These are phyloP conservation scores for Philaethria dido DNA, from an alignment of 2,888 invertebrate species.

Conservation along the genomic window DNA sequence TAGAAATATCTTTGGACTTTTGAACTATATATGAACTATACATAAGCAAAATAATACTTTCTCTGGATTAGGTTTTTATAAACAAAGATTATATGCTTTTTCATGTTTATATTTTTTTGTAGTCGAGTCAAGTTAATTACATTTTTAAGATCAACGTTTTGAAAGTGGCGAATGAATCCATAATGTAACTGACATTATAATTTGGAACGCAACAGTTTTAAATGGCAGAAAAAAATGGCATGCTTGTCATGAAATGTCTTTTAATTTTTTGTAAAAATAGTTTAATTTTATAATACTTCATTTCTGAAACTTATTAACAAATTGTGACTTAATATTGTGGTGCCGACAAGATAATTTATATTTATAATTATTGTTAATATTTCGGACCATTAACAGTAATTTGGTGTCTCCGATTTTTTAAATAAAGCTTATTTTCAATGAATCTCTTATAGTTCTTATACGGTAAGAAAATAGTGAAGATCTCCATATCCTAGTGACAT, in stretches of 20 bases:
- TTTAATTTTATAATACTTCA: conserved; percentile 55
- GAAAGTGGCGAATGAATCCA: conserved; percentile 56
- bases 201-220: conserved; percentile 71
- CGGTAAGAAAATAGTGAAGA: conserved; percentile 34
- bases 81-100: too few species aligned
- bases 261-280: conserved; percentile 64
- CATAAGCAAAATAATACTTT: too few species aligned
- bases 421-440: conserved; percentile 57
- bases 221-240: conserved; percentile 73
- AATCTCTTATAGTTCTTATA: conserved; percentile 38
- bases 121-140: too few species aligned
- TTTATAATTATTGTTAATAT: conserved; percentile 51
- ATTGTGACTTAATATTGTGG: conserved; percentile 46
- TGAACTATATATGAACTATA: too few species aligned
- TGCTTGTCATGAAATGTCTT: conserved; percentile 77
- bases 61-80: too few species aligned
- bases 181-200: conserved; percentile 49
- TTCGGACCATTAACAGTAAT: conserved; percentile 62
- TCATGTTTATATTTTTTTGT: too few species aligned
- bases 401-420: conserved; percentile 66
- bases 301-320: conserved; percentile 47
- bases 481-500: conserved; percentile 46
- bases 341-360: conserved; percentile 57
- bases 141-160: neutral
- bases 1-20: too few species aligned